A percentile compares a stretch with the other conserved stretches of the same genome.
Conservation (phyloP, 2,797 vertebrate species). For the Aldrovandia affinis region DNA sequence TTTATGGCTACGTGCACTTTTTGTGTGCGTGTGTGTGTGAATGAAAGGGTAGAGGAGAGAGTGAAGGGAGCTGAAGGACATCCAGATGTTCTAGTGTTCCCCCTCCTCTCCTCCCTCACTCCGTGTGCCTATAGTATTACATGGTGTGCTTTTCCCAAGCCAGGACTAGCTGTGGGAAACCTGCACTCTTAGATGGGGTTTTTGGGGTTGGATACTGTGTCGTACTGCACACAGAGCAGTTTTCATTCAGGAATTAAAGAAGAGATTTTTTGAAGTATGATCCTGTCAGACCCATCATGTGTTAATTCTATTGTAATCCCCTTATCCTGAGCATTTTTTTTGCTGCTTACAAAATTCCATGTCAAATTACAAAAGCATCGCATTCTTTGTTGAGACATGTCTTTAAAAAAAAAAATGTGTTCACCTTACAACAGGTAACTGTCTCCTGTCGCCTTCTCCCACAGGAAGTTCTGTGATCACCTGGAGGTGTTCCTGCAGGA, state of each 20-base stretch:
- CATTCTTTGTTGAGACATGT: neutral
- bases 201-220: slow-evolving; percentile 5
- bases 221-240: neutral
- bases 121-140: slow-evolving; percentile 20
- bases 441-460: slow-evolving; percentile 11
- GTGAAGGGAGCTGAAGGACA: slow-evolving; percentile 44
- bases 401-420: neutral
- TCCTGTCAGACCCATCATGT: neutral
- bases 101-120: slow-evolving; percentile 22
- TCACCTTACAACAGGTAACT: neutral
- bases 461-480: slow-evolving; percentile 79
- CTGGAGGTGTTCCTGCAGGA: slow-evolving; percentile 81
- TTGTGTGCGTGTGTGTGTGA: neutral
- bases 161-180: slow-evolving; percentile 7
- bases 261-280: neutral
- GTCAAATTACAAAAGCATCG: neutral
- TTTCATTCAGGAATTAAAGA: neutral
- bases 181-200: neutral
- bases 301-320: neutral
- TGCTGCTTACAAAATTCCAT: neutral
- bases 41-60: neutral
- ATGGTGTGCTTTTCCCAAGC: neutral
- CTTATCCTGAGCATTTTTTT: neutral
- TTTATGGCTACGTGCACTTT: neutral
- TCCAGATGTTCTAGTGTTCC: slow-evolving; percentile 49